Conservation (phyloP, 2,888 invertebrate genomes). For the Drosophila kanekoi region DNA sequence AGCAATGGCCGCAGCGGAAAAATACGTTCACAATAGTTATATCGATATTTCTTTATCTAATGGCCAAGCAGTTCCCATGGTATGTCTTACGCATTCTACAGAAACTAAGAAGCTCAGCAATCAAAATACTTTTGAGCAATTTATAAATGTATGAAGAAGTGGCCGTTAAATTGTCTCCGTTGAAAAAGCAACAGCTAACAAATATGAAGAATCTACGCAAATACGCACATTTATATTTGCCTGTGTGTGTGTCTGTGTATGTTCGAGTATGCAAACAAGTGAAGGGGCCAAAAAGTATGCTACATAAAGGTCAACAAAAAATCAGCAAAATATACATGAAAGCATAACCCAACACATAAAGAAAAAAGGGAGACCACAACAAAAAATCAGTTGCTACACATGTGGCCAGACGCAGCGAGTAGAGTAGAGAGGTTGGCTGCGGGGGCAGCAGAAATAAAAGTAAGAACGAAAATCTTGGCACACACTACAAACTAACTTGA, state of each 20-base stretch:
- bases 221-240: slow-evolving; percentile 16
- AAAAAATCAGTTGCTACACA: slow-evolving; percentile 64
- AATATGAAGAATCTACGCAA: slow-evolving; percentile 20
- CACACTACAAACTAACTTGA: slow-evolving; percentile 70
- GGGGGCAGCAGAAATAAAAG: slow-evolving; percentile 29
- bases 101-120: slow-evolving; percentile 9
- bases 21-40: too few relatives aligned
- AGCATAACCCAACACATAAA: slow-evolving; percentile 47
- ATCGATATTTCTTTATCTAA: too few relatives aligned
- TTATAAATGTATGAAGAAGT: slow-evolving; percentile 41
- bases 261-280: slow-evolving; percentile 9
- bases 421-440: neutral
- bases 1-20: too few relatives aligned
- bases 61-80: neutral
- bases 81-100: too few relatives aligned
- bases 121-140: neutral
- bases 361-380: slow-evolving; percentile 19
- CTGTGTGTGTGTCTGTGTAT: slow-evolving; percentile 1
- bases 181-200: slow-evolving; percentile 34
- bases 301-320: slow-evolving; percentile 72
- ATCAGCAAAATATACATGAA: slow-evolving; percentile 54
- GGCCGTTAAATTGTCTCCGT: slow-evolving; percentile 58
- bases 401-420: slow-evolving; percentile 45
- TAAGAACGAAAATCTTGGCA: slow-evolving; percentile 60
- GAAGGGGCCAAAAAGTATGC: slow-evolving; percentile 29